Conservation (phyloP, 2,113 vertebrate species). For the Mustela lutreola region DNA sequence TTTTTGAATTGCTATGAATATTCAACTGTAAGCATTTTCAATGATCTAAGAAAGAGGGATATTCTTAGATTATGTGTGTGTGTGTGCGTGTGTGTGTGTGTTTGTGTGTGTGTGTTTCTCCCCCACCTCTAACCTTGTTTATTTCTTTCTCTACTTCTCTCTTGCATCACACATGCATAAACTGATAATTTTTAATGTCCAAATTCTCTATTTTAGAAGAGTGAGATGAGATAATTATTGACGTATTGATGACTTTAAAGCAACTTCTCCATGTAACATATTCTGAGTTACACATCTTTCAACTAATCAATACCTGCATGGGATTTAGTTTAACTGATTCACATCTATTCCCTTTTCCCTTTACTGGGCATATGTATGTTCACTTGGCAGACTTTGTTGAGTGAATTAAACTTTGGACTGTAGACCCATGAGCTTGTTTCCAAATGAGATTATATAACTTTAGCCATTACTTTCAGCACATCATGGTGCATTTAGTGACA, state of each 20-base stretch:
- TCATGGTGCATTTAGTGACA: background rate
- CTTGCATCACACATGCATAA: background rate
- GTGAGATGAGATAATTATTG: background rate
- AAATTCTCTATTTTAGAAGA: background rate
- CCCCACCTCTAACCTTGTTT: background rate
- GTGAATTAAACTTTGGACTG: background rate
- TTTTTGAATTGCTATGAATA: background rate
- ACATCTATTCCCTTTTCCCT: background rate
- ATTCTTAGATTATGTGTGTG: background rate
- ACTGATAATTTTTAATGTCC: background rate
- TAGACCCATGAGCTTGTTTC: background rate
- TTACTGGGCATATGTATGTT: background rate
- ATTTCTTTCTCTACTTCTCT: background rate
- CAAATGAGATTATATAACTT: background rate
- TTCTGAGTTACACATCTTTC: background rate
- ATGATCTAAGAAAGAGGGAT: background rate
- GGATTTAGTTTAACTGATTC: background rate
- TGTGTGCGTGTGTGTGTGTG: rapidly evolving
- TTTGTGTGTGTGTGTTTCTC: rapidly evolving
- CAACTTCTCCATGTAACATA: background rate
- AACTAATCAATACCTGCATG: background rate
- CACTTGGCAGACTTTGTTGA: background rate
- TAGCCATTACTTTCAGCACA: background rate
- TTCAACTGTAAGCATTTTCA: background rate
- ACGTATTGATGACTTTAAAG: background rate